Conservation (phyloP, 2,113 vertebrate genomes). For the Crypturellus undulatus region DNA sequence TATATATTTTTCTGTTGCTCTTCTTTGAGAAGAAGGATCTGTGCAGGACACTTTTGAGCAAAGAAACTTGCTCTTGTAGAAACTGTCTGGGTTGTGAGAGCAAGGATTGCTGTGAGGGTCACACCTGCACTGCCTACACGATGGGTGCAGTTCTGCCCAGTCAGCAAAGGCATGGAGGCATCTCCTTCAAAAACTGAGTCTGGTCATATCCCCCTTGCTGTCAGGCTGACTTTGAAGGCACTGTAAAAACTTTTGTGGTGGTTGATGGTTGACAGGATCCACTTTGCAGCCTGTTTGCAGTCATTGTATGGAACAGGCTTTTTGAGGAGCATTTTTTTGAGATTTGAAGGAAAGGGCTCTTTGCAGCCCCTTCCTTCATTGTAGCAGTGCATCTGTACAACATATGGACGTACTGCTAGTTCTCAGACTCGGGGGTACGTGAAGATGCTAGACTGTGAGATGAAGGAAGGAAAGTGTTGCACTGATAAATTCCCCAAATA, state of each 20-base stretch:
- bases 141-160: not conserved
- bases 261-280: not conserved
- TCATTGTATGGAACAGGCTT: not conserved
- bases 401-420: not conserved
- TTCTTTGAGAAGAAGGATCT: not conserved
- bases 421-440: not conserved
- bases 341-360: not conserved
- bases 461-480: not conserved
- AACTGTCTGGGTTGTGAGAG: not conserved
- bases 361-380: not conserved
- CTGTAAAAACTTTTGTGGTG: not conserved
- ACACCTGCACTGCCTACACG: not conserved
- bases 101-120: not conserved
- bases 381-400: not conserved
- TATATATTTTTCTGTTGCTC: not conserved
- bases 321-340: not conserved
- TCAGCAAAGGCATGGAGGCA: not conserved
- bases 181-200: not conserved
- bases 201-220: not conserved
- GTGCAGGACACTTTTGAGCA: not conserved
- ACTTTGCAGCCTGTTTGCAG: not conserved
- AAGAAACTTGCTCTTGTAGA: not conserved
- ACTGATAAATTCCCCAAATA: slow-evolving; percentile 8
- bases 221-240: not conserved
- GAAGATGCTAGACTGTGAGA: not conserved